Percentiles rank a stretch among this genome's conserved stretches.
phyloP scores from a whole-genome alignment of 2,113 vertebrate species.

The Gorsachius goisagi region DNA sequence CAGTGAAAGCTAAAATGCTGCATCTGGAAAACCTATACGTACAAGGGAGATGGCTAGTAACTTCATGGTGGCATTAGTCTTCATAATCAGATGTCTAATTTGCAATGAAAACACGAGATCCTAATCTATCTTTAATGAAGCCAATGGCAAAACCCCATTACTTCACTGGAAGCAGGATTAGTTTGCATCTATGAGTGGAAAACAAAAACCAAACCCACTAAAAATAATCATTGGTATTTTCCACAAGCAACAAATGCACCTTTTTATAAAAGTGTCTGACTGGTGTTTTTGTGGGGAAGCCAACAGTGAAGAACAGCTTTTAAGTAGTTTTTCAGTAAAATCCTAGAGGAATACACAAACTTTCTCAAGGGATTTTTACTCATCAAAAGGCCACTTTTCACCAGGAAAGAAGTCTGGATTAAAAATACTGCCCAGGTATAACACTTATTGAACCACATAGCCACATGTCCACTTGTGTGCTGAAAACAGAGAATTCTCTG shows the following conservation, averaged over 20 bases:
- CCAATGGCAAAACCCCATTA: background rate
- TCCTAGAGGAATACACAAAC: background rate
- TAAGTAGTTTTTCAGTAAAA: background rate
- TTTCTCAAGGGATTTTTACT: background rate
- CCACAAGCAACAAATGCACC: background rate
- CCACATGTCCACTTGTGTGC: background rate
- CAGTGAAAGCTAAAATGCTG: background rate
- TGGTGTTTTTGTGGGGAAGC: background rate
- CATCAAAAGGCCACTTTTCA: background rate
- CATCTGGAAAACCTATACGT: background rate
- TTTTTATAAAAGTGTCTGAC: background rate
- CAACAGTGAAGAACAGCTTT: background rate
- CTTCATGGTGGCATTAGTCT: background rate
- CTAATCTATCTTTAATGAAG: constrained; percentile 17
- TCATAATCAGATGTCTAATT: background rate
- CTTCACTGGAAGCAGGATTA: background rate
- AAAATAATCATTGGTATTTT: background rate
- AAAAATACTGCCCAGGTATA: background rate
- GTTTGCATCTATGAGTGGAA: background rate
- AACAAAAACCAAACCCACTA: background rate
- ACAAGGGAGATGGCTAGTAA: background rate
- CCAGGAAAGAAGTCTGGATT: background rate
- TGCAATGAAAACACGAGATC: background rate
- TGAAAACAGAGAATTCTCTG: background rate
- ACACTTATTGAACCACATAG: rapidly evolving